Percentiles rank a stretch among this genome's conserved stretches.
Evolutionary conservation across 2,888 invertebrate genomes (phyloP).

Genomic region (Zele albiditarsus): DNA sequence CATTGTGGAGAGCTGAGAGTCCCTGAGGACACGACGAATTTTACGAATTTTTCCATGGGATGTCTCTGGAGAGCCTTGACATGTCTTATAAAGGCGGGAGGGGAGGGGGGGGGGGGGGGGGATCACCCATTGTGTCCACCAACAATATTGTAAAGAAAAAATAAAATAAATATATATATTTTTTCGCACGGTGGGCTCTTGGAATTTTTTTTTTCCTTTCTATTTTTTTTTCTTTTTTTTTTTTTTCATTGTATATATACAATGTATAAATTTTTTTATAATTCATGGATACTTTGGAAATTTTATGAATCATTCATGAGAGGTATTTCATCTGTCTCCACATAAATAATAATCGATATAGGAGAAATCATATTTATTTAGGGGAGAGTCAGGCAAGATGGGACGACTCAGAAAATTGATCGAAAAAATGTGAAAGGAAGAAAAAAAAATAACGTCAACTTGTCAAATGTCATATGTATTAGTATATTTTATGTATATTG

Average conservation of each 20-base stretch:
- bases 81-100: conserved; percentile 14
- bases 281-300: conserved; percentile 3
- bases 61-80: conserved; percentile 26
- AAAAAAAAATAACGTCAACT: no score
- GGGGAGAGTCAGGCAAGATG: no score
- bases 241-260: conserved; percentile 11
- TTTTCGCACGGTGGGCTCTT: conserved; percentile 7
- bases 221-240: conserved; percentile 1
- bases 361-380: background rate
- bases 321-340: conserved; percentile 5
- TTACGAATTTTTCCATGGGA: conserved; percentile 32
- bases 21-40: conserved; percentile 31
- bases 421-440: no score
- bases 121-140: conserved; percentile 12
- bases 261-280: background rate
- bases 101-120: background rate
- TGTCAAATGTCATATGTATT: no score
- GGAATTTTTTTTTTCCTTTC: conserved; percentile 1
- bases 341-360: conserved; percentile 23
- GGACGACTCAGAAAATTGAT: no score
- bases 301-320: conserved; percentile 23
- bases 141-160: background rate
- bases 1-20: background rate
- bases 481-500: no score
- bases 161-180: background rate